These are phyloP conservation scores for Formica exsecta DNA, from an alignment of 1,140 invertebrate species.

Conservation along the genomic window DNA sequence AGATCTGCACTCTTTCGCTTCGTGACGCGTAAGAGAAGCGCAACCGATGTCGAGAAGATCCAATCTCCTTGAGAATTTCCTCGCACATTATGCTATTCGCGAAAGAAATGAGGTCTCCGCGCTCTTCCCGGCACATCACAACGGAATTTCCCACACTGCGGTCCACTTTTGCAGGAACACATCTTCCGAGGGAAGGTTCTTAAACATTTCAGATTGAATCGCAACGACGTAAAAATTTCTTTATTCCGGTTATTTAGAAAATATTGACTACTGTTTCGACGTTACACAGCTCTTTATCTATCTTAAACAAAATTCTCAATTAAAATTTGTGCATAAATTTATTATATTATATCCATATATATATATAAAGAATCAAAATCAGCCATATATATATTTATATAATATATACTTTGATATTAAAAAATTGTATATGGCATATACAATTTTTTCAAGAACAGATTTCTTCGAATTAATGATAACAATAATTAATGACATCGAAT, in stretches of 20 bases:
- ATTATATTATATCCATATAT: background rate
- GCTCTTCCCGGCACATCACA: conserved; percentile 41
- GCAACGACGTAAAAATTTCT: background rate
- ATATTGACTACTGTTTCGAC: background rate
- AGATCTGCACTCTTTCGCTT: conserved; percentile 27
- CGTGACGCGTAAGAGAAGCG: conserved; percentile 24
- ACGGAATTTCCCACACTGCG: conserved; percentile 52
- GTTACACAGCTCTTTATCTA: background rate
- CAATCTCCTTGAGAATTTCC: conserved; percentile 52
- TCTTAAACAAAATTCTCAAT: background rate
- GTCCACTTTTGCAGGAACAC: conserved; percentile 44
- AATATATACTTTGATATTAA: too few relatives aligned
- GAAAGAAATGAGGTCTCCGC: conserved; percentile 42
- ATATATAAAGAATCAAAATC: background rate
- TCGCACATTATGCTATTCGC: conserved; percentile 37
- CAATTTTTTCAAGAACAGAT: too few relatives aligned
- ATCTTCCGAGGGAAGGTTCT: conserved; percentile 7
- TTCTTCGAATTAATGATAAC: too few relatives aligned
- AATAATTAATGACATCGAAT: too few relatives aligned
- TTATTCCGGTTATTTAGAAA: background rate
- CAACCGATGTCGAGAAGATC: background rate
- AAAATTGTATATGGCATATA: too few relatives aligned
- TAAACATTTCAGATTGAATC: background rate
- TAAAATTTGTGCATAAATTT: too few relatives aligned
- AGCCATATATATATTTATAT: too few relatives aligned